phyloP scores from a whole-genome alignment of 2,113 vertebrate species.

The Pygoscelis antarcticus region DNA sequence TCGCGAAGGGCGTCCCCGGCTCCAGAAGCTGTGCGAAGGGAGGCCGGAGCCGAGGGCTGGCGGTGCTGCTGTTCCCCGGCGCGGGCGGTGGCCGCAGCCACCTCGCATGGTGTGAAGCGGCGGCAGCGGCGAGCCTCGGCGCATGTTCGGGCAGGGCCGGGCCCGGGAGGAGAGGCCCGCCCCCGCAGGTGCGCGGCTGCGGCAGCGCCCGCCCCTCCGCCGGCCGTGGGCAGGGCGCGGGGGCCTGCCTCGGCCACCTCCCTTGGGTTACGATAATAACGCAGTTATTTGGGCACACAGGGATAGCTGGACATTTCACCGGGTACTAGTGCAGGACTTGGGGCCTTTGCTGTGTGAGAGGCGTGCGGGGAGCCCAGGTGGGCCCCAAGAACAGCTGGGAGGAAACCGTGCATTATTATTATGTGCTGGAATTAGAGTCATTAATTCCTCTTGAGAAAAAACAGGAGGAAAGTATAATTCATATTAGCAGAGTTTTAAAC shows the following conservation, averaged over 20 bases:
- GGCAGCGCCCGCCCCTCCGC: neutral
- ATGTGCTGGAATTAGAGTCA: neutral
- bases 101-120: neutral
- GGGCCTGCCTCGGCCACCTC: neutral
- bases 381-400: neutral
- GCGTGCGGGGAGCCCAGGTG: neutral
- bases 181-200: constrained; percentile 15
- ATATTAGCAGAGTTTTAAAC: neutral
- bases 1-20: neutral
- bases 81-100: neutral
- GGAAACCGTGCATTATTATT: fast-evolving
- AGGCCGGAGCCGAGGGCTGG: neutral
- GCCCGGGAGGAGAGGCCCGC: neutral
- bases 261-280: fast-evolving
- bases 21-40: neutral
- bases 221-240: too few relatives aligned
- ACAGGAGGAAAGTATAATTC: neutral
- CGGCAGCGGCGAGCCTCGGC: neutral
- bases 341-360: neutral
- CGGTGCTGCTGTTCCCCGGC: neutral
- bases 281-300: fast-evolving
- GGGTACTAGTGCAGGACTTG: fast-evolving
- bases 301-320: fast-evolving
- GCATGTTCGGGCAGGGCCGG: constrained; percentile 24
- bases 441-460: neutral